Conservation (phyloP, 2,888 invertebrate species). For the Hydrotaea diabolus region DNA sequence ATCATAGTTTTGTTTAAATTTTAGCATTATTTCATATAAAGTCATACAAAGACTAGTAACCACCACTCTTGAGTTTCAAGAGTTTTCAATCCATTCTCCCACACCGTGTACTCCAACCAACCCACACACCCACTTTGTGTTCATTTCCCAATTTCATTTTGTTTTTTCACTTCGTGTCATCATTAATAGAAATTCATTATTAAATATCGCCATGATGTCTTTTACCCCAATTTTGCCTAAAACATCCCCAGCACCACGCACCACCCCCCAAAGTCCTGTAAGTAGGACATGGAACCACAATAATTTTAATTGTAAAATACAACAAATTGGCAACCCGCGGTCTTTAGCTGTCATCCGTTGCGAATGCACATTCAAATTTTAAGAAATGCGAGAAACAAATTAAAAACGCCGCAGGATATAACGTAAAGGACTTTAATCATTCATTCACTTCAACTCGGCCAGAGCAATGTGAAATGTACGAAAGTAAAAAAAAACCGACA, state of each 20-base stretch:
- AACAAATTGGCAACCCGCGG: conserved; percentile 63
- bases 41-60: too few species aligned
- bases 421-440: conserved; percentile 74
- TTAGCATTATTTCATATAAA: too few species aligned
- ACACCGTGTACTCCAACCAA: too few species aligned
- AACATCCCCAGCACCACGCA: not conserved
- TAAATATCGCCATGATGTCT: not conserved
- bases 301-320: not conserved
- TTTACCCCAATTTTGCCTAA: not conserved
- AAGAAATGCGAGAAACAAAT: conserved; percentile 60
- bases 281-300: not conserved
- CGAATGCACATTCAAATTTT: conserved; percentile 51
- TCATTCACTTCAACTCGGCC: conserved; percentile 28
- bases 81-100: too few species aligned
- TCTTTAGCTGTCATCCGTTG: conserved; percentile 56
- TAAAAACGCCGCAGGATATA: conserved; percentile 72
- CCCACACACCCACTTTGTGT: too few species aligned
- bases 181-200: conserved; percentile 1
- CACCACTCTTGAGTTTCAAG: too few species aligned
- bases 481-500: conserved; percentile 19
- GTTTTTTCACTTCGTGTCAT: not conserved
- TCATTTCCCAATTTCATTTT: too few species aligned
- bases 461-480: conserved; percentile 36
- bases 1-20: too few species aligned
- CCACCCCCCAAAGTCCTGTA: not conserved